A percentile compares a stretch with the other conserved stretches of the same genome.
These are phyloP conservation scores for Eueremaeus valkanovi DNA, from an alignment of 2,888 invertebrate species.

Conservation along the genomic window DNA sequence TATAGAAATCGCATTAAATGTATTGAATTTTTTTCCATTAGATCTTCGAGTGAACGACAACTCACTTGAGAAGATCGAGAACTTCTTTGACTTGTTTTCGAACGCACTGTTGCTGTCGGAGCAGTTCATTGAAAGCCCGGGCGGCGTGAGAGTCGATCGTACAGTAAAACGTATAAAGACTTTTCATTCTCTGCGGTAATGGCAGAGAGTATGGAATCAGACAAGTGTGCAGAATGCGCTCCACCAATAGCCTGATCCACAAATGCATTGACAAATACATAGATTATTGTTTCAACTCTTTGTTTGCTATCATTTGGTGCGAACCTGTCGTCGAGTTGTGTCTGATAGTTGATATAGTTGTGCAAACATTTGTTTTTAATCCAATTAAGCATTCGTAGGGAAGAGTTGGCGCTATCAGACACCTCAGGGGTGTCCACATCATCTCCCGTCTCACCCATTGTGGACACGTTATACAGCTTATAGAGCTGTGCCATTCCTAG, in stretches of 20 bases:
- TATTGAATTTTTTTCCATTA: neutral
- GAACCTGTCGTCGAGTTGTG: constrained; percentile 71
- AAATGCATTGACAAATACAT: neutral
- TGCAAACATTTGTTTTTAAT: constrained; percentile 96
- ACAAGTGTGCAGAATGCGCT: constrained; percentile 85
- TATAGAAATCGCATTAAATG: too few species aligned
- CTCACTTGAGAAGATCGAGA: constrained; percentile 69
- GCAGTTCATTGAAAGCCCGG: constrained; percentile 78
- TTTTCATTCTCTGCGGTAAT: constrained; percentile 84
- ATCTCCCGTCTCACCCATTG: constrained; percentile 7
- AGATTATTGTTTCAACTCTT: too few species aligned
- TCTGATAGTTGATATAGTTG: constrained; percentile 66
- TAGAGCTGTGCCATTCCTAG: constrained; percentile 90
- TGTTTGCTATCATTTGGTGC: constrained; percentile 54
- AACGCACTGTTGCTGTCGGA: constrained; percentile 60
- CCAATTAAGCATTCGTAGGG: constrained; percentile 59
- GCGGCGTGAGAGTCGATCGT: constrained; percentile 90
- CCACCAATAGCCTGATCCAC: constrained; percentile 66
- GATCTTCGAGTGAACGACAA: neutral
- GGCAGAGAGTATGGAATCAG: constrained; percentile 87
- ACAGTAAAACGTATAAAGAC: constrained; percentile 80
- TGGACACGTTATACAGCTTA: constrained; percentile 60
- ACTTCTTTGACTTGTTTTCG: constrained; percentile 68
- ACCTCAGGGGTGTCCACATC: neutral
- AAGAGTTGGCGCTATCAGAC: constrained; percentile 23